phyloP scores from a whole-genome alignment of 2,797 vertebrate species.

The Moxostoma hubbsi region DNA sequence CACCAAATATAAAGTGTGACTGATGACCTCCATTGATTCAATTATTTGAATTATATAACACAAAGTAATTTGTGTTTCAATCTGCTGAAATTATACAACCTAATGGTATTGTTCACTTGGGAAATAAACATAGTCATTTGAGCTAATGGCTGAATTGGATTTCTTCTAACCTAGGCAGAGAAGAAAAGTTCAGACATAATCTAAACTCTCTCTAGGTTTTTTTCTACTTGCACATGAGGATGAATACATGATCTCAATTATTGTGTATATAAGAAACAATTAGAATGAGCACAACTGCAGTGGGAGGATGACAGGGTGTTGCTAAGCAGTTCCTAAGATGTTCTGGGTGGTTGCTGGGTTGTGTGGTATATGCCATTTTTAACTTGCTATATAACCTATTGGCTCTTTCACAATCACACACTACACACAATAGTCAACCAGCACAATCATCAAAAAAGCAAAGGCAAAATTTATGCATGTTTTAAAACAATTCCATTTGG shows the following conservation, averaged over 20 bases:
- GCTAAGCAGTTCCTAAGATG: neutral
- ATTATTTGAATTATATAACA: too few relatives aligned
- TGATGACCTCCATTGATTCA: conserved; percentile 34
- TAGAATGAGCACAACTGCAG: conserved; percentile 4
- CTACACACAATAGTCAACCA: too few relatives aligned
- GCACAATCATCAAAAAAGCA: too few relatives aligned
- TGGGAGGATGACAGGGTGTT: neutral
- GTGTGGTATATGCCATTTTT: too few relatives aligned
- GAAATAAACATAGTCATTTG: conserved; percentile 18
- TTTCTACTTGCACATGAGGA: neutral
- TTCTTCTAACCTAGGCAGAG: conserved; percentile 12
- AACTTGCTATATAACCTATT: neutral
- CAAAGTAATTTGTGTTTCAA: conserved; percentile 37
- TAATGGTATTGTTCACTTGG: conserved; percentile 4
- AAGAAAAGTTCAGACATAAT: neutral
- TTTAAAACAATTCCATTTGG: too few relatives aligned
- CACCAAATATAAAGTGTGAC: too few relatives aligned
- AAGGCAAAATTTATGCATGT: too few relatives aligned
- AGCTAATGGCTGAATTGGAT: conserved; percentile 2
- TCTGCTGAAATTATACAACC: conserved; percentile 6
- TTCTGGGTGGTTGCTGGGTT: neutral
- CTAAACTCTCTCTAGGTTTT: neutral
- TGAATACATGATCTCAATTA: neutral
- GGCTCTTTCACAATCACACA: neutral
- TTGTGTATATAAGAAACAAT: neutral